A percentile compares a stretch with the other conserved stretches of the same genome.
These are phyloP conservation scores for Ornithorhynchus anatinus DNA, from an alignment of 2,113 vertebrate genomes.

Conservation along the genomic window DNA sequence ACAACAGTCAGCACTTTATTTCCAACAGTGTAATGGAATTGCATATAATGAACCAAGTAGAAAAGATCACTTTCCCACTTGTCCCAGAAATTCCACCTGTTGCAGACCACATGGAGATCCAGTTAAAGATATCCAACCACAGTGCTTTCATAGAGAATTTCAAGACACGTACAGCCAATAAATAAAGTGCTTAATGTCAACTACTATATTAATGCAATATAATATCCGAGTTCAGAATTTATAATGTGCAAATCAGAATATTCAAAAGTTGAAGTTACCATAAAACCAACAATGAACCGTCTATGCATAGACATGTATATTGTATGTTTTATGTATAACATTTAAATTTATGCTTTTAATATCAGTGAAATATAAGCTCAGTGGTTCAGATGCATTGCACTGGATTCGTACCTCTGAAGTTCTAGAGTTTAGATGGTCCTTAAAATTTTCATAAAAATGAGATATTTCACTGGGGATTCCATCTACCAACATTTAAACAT, in stretches of 20 bases:
- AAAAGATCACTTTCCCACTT: constrained; percentile 19
- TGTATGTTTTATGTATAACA: too few relatives aligned
- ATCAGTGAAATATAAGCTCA: not conserved
- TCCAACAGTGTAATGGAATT: constrained; percentile 26
- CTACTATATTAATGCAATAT: not conserved
- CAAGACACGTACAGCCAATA: constrained; percentile 16
- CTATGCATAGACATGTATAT: not conserved
- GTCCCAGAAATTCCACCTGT: constrained; percentile 31
- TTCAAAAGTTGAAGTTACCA: not conserved
- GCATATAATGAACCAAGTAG: constrained; percentile 8
- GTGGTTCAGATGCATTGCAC: not conserved
- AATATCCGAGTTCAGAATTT: constrained; percentile 7
- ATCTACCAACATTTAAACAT: not conserved
- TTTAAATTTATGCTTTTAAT: not conserved
- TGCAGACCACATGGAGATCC: not conserved
- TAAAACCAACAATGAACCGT: constrained; percentile 9
- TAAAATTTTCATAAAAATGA: constrained; percentile 24
- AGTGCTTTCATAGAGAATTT: not conserved
- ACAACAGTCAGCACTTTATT: constrained; percentile 46
- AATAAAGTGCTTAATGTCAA: not conserved
- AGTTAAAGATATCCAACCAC: constrained; percentile 18
- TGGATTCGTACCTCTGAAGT: not conserved
- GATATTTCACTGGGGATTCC: constrained; percentile 12
- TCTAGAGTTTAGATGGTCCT: not conserved
- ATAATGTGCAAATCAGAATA: not conserved